Evolutionary conservation across 2,888 invertebrate species (phyloP), one percentile per base, ranked within the genome.

Genomic region (Steinernema hermaphroditum): DNA sequence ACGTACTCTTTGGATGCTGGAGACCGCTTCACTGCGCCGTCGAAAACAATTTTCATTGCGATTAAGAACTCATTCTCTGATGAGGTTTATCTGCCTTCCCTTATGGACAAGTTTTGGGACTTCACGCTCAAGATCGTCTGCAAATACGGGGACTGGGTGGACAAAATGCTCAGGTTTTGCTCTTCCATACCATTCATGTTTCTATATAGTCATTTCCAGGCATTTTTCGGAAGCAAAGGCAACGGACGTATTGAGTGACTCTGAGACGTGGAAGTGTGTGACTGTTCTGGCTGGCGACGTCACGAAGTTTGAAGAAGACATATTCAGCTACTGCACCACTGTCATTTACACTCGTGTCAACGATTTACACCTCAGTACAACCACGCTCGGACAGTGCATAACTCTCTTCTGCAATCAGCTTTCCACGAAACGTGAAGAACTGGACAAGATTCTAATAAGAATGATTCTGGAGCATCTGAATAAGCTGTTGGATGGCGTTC

Each of bases 121-220:
- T 90, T 96, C 8, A 92, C 92, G 24, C 89, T 96, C 75, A 93
- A 95, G 89, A 89, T 96, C 46, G 86, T 94, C 54, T 90, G 93
- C 54, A 90, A 95, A 83, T 93, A 93, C 87, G 69, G 69, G 4
- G 70, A 76, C 14, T 84, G 82, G 80, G 70, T 71, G 24, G 43
- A 54, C 44, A 72, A 34, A 41, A 37, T 73, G 49, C 69, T 41
- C 24, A 46, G 50, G 77, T 41, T 27, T 19, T 12, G n/a, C n/a
- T n/a, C 24, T 9, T 50, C 12, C 24, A 6, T 76, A 37, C 29
- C 16, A 1, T 49, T 1, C 24, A 34, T 37, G 49, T 8, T 71
- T 12, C 19, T 2, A 14, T 2, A 34, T 27, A 43, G 8, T 22
- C 9, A 49, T 27, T 72, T 29, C n/a, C 24, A 74, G 74, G 32